Percentiles rank a stretch among this genome's conserved stretches.
These are phyloP conservation scores for Tachypleus tridentatus DNA, from an alignment of 1,140 invertebrate genomes.

Conservation along the genomic window DNA sequence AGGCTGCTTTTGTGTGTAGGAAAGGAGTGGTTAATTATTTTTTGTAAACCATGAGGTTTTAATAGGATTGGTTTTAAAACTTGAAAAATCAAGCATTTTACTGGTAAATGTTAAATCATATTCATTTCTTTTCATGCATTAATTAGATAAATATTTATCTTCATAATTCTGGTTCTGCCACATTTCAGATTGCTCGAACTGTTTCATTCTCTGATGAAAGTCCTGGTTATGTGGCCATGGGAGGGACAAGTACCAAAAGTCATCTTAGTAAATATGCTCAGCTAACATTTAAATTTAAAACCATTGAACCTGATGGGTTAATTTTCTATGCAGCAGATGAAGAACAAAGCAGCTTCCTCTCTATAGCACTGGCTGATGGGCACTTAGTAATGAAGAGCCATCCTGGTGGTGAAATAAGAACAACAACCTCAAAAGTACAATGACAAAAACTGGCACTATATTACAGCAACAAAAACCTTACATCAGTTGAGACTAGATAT, in stretches of 20 bases:
- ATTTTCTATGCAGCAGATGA: slow-evolving; percentile 57
- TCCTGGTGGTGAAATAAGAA: slow-evolving; percentile 38
- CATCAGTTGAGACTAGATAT: slow-evolving; percentile 56
- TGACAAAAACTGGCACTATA: slow-evolving; percentile 88
- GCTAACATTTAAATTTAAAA: slow-evolving; percentile 82
- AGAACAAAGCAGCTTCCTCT: slow-evolving; percentile 49
- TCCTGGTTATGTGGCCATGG: slow-evolving; percentile 31
- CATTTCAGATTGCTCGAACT: slow-evolving; percentile 35
- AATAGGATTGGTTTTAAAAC: too few relatives aligned
- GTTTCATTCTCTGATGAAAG: slow-evolving; percentile 32
- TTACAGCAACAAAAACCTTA: slow-evolving; percentile 56
- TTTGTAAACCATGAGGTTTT: too few relatives aligned
- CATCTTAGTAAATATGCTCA: slow-evolving; percentile 28
- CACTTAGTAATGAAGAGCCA: slow-evolving; percentile 47
- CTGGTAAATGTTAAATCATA: too few relatives aligned
- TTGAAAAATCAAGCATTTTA: too few relatives aligned
- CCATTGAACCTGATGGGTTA: slow-evolving; percentile 56
- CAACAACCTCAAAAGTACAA: slow-evolving; percentile 48
- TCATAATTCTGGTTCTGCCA: too few relatives aligned
- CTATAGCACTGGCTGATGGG: slow-evolving; percentile 54
- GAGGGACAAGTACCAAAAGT: too few relatives aligned
- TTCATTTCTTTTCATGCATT: too few relatives aligned
- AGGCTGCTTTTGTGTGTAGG: too few relatives aligned
- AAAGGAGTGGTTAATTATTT: too few relatives aligned
- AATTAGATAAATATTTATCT: too few relatives aligned